These are phyloP conservation scores for Acleris literana DNA, from an alignment of 2,888 invertebrate genomes.

Conservation along the genomic window DNA sequence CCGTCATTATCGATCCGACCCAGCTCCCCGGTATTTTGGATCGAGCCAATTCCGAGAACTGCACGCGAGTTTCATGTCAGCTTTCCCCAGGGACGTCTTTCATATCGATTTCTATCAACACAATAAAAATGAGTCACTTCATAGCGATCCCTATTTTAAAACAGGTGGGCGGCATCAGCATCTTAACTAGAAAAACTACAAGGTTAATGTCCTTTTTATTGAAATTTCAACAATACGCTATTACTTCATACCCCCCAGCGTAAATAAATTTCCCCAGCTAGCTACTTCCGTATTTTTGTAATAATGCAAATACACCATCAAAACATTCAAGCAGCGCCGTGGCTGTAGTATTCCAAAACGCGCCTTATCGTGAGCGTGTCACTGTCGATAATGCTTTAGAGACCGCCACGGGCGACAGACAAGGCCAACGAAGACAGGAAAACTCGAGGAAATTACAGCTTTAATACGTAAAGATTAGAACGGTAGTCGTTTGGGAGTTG, in stretches of 20 bases:
- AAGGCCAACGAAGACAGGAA: conserved; percentile 55
- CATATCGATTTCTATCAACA: conserved; percentile 8
- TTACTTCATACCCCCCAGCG: conserved; percentile 23
- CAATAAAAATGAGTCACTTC: conserved; percentile 27
- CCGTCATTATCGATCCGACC: conserved; percentile 14
- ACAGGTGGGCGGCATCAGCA: conserved; percentile 4
- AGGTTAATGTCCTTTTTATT: conserved; percentile 23
- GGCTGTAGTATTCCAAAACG: conserved; percentile 43
- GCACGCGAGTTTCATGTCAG: neutral
- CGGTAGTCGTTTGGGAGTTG: conserved; percentile 45
- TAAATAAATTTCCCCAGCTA: conserved; percentile 13
- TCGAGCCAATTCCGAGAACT: conserved; percentile 14
- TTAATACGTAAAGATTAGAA: conserved; percentile 46
- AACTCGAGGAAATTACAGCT: conserved; percentile 51
- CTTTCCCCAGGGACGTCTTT: conserved; percentile 16
- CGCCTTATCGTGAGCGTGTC: conserved; percentile 49
- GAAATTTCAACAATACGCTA: conserved; percentile 13
- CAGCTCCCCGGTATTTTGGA: conserved; percentile 3
- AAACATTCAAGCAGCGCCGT: conserved; percentile 32
- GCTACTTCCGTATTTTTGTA: conserved; percentile 35
- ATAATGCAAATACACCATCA: conserved; percentile 36
- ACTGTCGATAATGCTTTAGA: conserved; percentile 49
- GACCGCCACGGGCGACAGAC: conserved; percentile 46
- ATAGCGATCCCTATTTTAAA: neutral
- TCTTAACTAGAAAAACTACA: conserved; percentile 5